Base-by-base conservation (phyloP, 2,888 invertebrate genomes). In the Melieria crassipennis region DNA sequence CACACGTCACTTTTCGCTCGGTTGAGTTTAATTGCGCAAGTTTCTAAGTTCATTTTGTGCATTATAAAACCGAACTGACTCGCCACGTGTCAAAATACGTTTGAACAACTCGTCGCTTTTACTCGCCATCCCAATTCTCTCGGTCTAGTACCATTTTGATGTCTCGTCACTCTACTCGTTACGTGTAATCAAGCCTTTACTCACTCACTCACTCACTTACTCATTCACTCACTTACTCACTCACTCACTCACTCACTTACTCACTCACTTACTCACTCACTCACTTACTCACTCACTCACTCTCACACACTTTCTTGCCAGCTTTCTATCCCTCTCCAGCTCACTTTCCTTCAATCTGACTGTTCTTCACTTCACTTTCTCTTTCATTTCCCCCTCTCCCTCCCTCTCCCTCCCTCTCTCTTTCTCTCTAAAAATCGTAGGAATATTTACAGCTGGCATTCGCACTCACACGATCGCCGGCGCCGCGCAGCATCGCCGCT, bases 401-500 rank as follows among this genome's bases (percentile, higher is more conserved):
- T n/a, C n/a, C n/a, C n/a, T n/a, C 7, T 7, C 7, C n/a, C 4
- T 7, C 10, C 6, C 43, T 43, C 45, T 43, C 4, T n/a, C 7
- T 60, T 10, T 60, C 10, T 43, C 43, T 43, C 45, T 43, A 4
- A n/a, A 7, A 43, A 9, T 60, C 56, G 7, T 42, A 56, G 47
- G 11, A 13, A 47, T 11, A n/a, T 65, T 57, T 65, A 65, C 65
- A 65, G 57, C 47, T 57, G 57, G 48, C 57, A 42, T 48, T 58
- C 13, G 30, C 57, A 48, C 57, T 42, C n/a, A 68, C 61, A 60
- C 43, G 60, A 42, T 16, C 43, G 13, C 50, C 13, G 5, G n/a
- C 45, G 50, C 58, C 60, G 67, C 61, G 45, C 52, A 68, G 5
- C 65, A 30, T 30, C 16, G 16, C 57, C 11, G 43, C n/a, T 45